Conservation (phyloP, 2,888 invertebrate genomes). For the Carcina quercana region DNA sequence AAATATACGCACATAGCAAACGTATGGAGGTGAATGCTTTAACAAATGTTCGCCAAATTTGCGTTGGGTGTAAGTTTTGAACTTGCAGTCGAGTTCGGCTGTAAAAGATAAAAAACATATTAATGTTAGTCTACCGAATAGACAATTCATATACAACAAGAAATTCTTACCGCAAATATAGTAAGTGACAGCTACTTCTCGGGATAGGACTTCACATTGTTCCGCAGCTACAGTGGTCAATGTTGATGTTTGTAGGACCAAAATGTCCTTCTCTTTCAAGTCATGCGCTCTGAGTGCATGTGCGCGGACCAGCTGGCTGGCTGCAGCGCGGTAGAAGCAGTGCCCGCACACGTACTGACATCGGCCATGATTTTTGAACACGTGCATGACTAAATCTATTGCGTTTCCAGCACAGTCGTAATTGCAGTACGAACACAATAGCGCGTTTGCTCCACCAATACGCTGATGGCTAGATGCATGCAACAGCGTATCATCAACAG, state of each 20-base stretch:
- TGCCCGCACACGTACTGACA: slow-evolving; percentile 77
- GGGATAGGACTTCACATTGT: slow-evolving; percentile 27
- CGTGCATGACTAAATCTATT: slow-evolving; percentile 70
- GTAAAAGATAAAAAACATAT: slow-evolving; percentile 5
- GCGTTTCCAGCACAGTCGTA: slow-evolving; percentile 44
- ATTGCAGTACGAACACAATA: slow-evolving; percentile 75
- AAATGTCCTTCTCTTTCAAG: slow-evolving; percentile 16
- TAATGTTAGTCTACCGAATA: slow-evolving; percentile 1
- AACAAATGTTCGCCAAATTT: slow-evolving; percentile 49
- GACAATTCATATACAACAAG: neutral
- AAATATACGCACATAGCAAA: slow-evolving; percentile 46
- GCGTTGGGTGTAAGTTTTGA: slow-evolving; percentile 43
- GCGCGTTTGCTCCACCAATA: slow-evolving; percentile 49
- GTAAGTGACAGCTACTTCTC: slow-evolving; percentile 45
- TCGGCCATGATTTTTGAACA: slow-evolving; percentile 75
- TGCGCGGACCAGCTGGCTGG: slow-evolving; percentile 73
- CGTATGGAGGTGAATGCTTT: slow-evolving; percentile 30
- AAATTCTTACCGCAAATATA: slow-evolving; percentile 42
- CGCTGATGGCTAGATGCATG: slow-evolving; percentile 55
- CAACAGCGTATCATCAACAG: slow-evolving; percentile 42
- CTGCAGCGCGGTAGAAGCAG: slow-evolving; percentile 80
- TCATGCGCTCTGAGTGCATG: slow-evolving; percentile 67
- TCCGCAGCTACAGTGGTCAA: slow-evolving; percentile 21
- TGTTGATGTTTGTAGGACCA: slow-evolving; percentile 27
- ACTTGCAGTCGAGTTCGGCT: slow-evolving; percentile 34